Conservation (phyloP, 2,113 vertebrate genomes). For the Lathamus discolor region DNA sequence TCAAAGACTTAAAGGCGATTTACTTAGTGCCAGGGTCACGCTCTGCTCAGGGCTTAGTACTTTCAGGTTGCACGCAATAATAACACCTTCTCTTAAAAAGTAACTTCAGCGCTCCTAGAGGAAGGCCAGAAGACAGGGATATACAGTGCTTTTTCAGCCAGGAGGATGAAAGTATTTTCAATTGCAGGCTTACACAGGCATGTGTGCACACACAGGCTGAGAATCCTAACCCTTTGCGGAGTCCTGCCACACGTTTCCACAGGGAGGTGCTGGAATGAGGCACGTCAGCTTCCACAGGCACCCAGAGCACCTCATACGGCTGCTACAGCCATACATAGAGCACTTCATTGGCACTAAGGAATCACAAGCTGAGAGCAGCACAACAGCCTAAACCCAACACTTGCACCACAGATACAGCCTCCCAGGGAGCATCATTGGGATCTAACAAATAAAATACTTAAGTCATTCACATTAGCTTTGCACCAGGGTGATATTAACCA, state of each 20-base stretch:
- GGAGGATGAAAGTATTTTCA: background rate
- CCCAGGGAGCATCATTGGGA: background rate
- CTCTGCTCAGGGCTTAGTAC: background rate
- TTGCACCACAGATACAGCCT: background rate
- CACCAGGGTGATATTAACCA: background rate
- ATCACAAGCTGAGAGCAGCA: background rate
- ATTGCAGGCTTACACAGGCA: background rate
- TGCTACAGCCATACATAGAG: background rate
- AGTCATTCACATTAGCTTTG: background rate
- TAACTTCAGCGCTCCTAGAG: background rate
- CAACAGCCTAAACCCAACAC: background rate
- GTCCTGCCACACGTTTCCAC: background rate
- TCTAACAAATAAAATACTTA: background rate
- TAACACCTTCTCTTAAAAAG: background rate
- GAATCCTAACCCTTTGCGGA: background rate
- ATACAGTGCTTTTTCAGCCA: background rate
- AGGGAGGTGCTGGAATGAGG: background rate
- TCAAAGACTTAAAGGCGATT: background rate
- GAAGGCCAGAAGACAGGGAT: background rate
- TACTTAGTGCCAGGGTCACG: background rate
- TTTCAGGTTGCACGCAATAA: background rate
- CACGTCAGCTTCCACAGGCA: background rate
- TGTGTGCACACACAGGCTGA: rapidly evolving
- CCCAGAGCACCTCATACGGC: background rate
- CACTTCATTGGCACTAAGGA: background rate